Conservation (phyloP, 2,888 invertebrate species). For the Cephus pygmeus region DNA sequence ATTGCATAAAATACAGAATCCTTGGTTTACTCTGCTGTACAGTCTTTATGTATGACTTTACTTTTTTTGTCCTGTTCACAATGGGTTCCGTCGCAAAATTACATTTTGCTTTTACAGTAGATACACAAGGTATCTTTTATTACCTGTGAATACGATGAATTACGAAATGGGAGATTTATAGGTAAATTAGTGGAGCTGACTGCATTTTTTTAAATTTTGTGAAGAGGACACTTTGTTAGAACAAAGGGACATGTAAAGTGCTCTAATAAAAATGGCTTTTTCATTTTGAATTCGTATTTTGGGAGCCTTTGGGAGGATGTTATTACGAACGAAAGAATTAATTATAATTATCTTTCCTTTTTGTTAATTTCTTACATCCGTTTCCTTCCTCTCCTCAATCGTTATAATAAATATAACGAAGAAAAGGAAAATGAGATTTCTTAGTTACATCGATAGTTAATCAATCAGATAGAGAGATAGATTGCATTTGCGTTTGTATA, state of each 20-base stretch:
- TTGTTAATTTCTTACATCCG: not conserved
- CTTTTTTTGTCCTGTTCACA: not conserved
- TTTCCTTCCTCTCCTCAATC: constrained; percentile 10
- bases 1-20: constrained; percentile 53
- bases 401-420: constrained; percentile 28
- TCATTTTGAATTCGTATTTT: too few species aligned
- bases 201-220: not conserved
- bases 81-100: not conserved
- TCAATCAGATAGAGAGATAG: constrained; percentile 35
- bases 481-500: not conserved
- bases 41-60: constrained; percentile 35
- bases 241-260: not conserved
- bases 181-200: not conserved
- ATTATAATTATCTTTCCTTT: constrained; percentile 21
- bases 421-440: constrained; percentile 20
- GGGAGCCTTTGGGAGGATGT: not conserved
- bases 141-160: not conserved
- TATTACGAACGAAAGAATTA: constrained; percentile 28
- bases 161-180: not conserved
- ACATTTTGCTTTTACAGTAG: not conserved
- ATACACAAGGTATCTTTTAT: not conserved
- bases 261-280: not conserved
- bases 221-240: not conserved
- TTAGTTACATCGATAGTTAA: constrained; percentile 33
- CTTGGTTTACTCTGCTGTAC: constrained; percentile 44